These are phyloP conservation scores for Hystrix cristata DNA, from an alignment of 2,113 vertebrate genomes.

Conservation along the genomic window DNA sequence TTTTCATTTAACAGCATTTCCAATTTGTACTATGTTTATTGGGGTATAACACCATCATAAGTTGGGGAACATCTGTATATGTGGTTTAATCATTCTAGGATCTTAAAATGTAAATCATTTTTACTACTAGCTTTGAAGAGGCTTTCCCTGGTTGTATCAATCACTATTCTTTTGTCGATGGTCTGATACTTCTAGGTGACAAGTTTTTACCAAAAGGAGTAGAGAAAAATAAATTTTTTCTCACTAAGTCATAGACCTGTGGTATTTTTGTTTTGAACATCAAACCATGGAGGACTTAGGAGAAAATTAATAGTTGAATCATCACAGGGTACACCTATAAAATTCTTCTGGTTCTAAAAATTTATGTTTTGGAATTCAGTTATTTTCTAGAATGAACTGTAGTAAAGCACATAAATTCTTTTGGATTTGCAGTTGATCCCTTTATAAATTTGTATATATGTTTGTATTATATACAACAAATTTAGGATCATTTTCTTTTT, in stretches of 20 bases:
- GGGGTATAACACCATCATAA: not conserved
- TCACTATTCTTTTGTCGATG: not conserved
- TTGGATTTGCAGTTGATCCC: not conserved
- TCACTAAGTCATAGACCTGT: not conserved
- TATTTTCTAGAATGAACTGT: slow-evolving; percentile 1
- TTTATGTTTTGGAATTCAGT: not conserved
- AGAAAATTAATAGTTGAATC: slow-evolving; percentile 44
- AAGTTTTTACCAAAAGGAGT: not conserved
- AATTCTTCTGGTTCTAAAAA: slow-evolving; percentile 7
- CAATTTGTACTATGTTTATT: not conserved
- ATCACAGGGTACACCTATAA: not conserved
- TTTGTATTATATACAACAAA: not conserved
- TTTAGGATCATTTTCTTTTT: slow-evolving; percentile 26
- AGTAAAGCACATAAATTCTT: not conserved
- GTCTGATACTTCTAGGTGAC: not conserved
- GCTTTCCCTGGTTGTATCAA: not conserved
- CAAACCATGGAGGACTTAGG: not conserved
- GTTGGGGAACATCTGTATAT: not conserved
- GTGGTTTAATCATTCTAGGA: slow-evolving; percentile 4
- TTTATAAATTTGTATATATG: not conserved
- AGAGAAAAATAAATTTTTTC: not conserved
- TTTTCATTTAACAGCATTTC: not conserved
- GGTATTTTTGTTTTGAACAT: slow-evolving; percentile 2
- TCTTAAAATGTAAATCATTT: not conserved
- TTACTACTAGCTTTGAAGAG: not conserved